Conservation (phyloP, 2,888 invertebrate genomes). For the Tenthredo amoena region DNA sequence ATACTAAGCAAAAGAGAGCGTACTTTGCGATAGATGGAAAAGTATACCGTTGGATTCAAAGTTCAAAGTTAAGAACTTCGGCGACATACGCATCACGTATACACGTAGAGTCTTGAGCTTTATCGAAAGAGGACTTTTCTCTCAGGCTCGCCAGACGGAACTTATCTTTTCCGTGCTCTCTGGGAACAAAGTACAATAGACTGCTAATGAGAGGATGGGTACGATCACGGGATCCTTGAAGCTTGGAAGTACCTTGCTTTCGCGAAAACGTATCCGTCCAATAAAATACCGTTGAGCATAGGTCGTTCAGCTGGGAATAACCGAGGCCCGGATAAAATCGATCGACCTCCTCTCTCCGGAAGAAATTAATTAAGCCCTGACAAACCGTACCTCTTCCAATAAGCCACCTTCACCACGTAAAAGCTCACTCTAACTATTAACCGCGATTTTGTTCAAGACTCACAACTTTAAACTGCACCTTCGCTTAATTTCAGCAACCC, state of each 20-base stretch:
- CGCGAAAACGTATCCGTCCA: constrained; percentile 39
- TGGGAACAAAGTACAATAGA: constrained; percentile 39
- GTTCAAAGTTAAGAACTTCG: not conserved
- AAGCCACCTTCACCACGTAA: constrained; percentile 26
- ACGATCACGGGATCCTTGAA: constrained; percentile 32
- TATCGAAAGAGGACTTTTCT: not conserved
- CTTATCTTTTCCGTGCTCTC: constrained; percentile 23
- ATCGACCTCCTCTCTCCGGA: constrained; percentile 30
- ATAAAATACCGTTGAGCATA: constrained; percentile 26
- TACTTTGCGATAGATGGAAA: constrained; percentile 2
- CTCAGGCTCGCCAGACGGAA: not conserved
- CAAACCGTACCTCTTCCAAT: constrained; percentile 57
- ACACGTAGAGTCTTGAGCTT: not conserved
- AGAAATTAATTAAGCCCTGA: constrained; percentile 70
- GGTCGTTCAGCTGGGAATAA: constrained; percentile 26
- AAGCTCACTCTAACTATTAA: constrained; percentile 12
- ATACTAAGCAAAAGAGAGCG: not conserved
- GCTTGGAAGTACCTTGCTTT: not conserved
- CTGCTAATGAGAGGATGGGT: constrained; percentile 43
- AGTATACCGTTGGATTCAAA: not conserved
- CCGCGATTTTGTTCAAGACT: not conserved
- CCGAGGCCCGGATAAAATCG: constrained; percentile 45
- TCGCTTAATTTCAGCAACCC: not conserved
- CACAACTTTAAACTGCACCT: not conserved
- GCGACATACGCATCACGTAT: not conserved